phyloP scores from a whole-genome alignment of 2,888 invertebrate genomes.

The Drosophila bunnanda region DNA sequence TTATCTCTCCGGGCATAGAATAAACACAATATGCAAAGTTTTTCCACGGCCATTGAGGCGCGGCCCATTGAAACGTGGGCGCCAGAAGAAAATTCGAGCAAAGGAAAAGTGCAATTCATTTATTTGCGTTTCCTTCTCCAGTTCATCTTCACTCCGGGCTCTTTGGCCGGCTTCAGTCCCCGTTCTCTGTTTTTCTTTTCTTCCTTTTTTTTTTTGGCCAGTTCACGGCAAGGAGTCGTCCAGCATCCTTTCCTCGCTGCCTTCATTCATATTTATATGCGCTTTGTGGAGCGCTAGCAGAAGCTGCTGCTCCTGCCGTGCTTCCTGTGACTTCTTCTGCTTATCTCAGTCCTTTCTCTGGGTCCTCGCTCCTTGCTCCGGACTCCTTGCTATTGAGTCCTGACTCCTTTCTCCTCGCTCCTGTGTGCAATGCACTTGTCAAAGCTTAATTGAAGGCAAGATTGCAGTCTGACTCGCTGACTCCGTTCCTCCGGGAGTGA shows the following conservation, averaged over 20 bases:
- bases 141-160: slow-evolving; percentile 41
- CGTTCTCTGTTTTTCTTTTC: slow-evolving; percentile 5
- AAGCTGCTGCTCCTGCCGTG: slow-evolving; percentile 38
- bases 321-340: slow-evolving; percentile 36
- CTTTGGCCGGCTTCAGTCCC: slow-evolving; percentile 52
- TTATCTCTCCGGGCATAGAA: slow-evolving; percentile 69
- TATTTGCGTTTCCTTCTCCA: slow-evolving; percentile 77
- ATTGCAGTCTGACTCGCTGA: slow-evolving; percentile 66
- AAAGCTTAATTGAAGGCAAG: slow-evolving; percentile 84
- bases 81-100: slow-evolving; percentile 67
- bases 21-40: slow-evolving; percentile 74
- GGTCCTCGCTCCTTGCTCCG: slow-evolving; percentile 5
- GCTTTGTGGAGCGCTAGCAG: slow-evolving; percentile 63
- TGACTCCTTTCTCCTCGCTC: slow-evolving; percentile 10
- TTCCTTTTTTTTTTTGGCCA: slow-evolving; percentile 24
- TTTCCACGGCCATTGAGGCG: slow-evolving; percentile 67
- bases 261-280: slow-evolving; percentile 78
- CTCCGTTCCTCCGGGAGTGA: slow-evolving; percentile 21
- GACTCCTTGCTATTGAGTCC: neutral
- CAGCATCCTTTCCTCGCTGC: slow-evolving; percentile 33
- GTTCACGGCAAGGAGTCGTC: slow-evolving; percentile 46
- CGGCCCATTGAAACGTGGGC: slow-evolving; percentile 70
- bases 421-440: slow-evolving; percentile 82
- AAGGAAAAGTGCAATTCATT: slow-evolving; percentile 82
- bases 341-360: slow-evolving; percentile 30